These are phyloP conservation scores for Corythoichthys haematopterus DNA, from an alignment of 2,113 vertebrate species.

Conservation along the genomic window DNA sequence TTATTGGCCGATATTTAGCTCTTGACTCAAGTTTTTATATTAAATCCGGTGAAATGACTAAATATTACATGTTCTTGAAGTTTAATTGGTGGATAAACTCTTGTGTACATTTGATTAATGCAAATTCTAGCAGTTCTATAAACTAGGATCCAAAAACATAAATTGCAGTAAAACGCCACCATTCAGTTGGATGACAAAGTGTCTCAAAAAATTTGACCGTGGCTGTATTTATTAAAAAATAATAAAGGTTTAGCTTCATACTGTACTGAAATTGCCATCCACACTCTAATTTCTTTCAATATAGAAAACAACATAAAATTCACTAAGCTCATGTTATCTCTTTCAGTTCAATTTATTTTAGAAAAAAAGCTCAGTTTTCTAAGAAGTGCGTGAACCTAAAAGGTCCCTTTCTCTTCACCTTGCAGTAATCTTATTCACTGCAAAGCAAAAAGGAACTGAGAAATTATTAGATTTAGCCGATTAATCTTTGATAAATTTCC, in stretches of 20 bases:
- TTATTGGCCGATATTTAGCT: no score
- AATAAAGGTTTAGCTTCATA: no score
- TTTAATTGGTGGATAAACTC: conserved; percentile 7
- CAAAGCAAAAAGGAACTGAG: conserved; percentile 5
- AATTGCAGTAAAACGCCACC: no score
- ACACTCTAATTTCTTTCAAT: no score
- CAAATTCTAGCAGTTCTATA: no score
- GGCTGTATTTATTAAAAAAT: no score
- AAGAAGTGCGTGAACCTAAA: neutral
- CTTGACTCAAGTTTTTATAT: neutral
- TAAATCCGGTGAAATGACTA: neutral
- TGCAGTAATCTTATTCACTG: neutral
- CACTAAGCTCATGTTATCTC: no score
- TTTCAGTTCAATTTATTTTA: neutral
- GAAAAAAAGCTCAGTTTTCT: neutral
- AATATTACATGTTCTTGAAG: conserved; percentile 7
- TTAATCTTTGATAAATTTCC: conserved; percentile 26
- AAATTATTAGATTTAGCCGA: conserved; percentile 16
- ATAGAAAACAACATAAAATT: no score
- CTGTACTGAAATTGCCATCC: no score
- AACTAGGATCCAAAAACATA: no score
- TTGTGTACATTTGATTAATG: conserved; percentile 10
- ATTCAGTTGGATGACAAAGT: no score
- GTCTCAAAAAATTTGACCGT: no score
- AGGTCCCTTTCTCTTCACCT: neutral